Conservation (phyloP, 2,797 vertebrate genomes). For the Orientallactaga sibirica region DNA sequence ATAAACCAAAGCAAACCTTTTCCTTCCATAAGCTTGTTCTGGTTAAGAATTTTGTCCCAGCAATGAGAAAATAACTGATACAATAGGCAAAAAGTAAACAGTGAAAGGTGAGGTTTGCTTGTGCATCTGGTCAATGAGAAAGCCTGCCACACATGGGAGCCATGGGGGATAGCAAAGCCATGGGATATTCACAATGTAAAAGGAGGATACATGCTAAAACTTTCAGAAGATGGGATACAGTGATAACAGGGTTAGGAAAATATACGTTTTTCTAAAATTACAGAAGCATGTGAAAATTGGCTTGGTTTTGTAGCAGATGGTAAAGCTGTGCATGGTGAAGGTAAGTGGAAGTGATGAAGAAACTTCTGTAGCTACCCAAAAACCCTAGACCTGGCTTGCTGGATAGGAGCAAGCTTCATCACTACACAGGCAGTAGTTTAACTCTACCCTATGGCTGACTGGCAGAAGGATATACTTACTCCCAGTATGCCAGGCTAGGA, state of each 20-base stretch:
- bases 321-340: background rate
- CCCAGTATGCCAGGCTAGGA: background rate
- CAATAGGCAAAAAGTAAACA: no score
- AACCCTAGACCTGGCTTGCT: background rate
- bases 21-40: no score
- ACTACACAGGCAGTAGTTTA: background rate
- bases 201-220: background rate
- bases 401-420: background rate
- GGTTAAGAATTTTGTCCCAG: no score
- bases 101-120: no score
- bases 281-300: background rate
- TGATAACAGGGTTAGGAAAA: background rate
- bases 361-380: background rate
- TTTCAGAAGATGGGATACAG: background rate
- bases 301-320: background rate
- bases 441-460: background rate
- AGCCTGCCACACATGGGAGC: background rate
- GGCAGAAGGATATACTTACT: background rate
- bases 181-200: background rate
- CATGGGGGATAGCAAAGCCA: background rate
- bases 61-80: no score
- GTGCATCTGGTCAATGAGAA: background rate
- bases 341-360: background rate
- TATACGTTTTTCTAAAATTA: background rate
- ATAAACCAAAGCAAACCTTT: no score